These are phyloP conservation scores for Anarhynchus alexandrinus DNA, from an alignment of 2,113 vertebrate genomes.

Conservation along the genomic window DNA sequence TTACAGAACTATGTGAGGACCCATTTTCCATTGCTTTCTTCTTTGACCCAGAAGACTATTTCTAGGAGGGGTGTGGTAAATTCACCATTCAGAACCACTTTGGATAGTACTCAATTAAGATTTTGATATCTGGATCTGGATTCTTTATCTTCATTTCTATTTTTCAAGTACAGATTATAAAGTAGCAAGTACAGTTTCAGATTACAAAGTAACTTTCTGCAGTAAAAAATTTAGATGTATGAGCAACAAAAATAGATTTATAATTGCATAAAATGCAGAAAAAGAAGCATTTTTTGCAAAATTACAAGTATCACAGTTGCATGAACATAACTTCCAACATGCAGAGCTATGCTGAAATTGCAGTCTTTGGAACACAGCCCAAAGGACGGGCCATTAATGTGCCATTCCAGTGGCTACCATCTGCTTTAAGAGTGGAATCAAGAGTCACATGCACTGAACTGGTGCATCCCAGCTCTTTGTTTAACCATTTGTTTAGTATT, in stretches of 20 bases:
- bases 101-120: not conserved
- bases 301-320: not conserved
- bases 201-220: not conserved
- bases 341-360: not conserved
- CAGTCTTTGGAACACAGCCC: not conserved
- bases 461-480: not conserved
- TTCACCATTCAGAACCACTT: not conserved
- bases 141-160: not conserved
- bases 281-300: not conserved
- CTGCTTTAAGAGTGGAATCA: not conserved
- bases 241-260: not conserved
- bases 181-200: not conserved
- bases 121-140: not conserved
- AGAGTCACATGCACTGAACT: not conserved
- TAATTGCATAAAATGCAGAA: not conserved
- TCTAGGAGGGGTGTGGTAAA: not conserved
- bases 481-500: not conserved
- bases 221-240: not conserved
- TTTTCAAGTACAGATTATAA: not conserved
- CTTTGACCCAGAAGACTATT: not conserved
- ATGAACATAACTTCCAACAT: not conserved
- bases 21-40: not conserved
- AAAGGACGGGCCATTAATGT: not conserved
- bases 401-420: not conserved
- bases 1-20: not conserved